Base-by-base conservation (phyloP, 2,888 invertebrate species). In the Tenthredo mesomela region DNA sequence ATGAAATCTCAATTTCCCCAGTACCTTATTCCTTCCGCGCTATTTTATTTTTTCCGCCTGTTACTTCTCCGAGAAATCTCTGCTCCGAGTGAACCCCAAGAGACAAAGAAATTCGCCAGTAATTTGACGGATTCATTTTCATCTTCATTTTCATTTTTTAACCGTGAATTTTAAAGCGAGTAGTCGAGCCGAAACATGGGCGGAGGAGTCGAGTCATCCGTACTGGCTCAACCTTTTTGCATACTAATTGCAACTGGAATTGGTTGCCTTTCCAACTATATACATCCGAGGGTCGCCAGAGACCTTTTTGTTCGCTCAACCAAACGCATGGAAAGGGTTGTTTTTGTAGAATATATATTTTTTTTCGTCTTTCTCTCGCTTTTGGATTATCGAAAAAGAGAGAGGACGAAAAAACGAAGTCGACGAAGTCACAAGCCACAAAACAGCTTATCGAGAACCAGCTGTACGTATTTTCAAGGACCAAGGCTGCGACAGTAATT, bases 171-270 rank as follows among this genome's bases (percentile, higher is more conserved):
- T 77, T 15, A 33, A 43, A 73, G 25, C 40, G n/a, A 33, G 67
- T 43, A 43, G 71, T 43, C 43, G 77, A 15, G 54, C 77, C 77
- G 50, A 54, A 50, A 54, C 50, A 33, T 37, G 70, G 70, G 2
- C 67, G 33, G 67, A 67, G 33, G 15, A 67, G 12, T 15, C 43
- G 9, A 40, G 21, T 40, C 40, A 2, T 73, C 18, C n/a, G n/a
- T 9, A 43, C 73, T 21, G 40, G 73, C 15, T 33, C 33, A 50
- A 33, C 50, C 54, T 77, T 77, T 80, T 80, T 58, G 58, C 80
- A 80, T 80, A 80, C 47, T 80, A 80, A 80, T 80, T 80, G 40
- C 61, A 40, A 21, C 40, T 40, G 80, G 25, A 80, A 80, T 80
- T 80, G 61, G 58, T 12, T 61, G 58, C 29, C 50, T 54, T 33